Evolutionary conservation across 1,140 invertebrate species (phyloP).

Genomic region (Archegozetes longisetosus): DNA sequence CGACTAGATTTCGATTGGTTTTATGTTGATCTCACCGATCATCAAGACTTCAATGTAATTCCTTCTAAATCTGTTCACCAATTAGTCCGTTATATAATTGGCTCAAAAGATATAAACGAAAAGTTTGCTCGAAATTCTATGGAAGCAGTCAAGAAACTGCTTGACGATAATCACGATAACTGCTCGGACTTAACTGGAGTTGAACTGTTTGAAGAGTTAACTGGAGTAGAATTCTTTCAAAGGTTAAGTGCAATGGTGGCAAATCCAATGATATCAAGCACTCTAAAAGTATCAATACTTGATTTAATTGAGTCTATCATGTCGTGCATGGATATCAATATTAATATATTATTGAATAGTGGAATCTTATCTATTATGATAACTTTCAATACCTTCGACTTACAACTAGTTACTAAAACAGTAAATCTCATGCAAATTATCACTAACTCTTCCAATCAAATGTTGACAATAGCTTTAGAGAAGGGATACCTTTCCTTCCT

Average conservation of each 20-base stretch:
- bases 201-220: background rate
- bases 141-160: background rate
- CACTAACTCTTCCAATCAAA: background rate
- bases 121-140: background rate
- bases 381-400: background rate
- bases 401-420: background rate
- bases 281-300: background rate
- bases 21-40: background rate
- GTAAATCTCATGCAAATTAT: background rate
- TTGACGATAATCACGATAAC: background rate
- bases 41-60: background rate
- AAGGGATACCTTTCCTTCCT: background rate
- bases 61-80: background rate
- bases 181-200: background rate
- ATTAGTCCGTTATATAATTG: background rate
- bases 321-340: background rate
- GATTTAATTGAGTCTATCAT: background rate
- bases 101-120: background rate
- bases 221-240: background rate
- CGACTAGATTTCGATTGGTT: background rate
- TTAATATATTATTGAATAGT: background rate
- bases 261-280: background rate
- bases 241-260: background rate
- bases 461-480: background rate
- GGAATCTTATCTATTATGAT: background rate